These are phyloP conservation scores for Rhea pennata DNA, from an alignment of 2,113 vertebrate species.

Conservation along the genomic window DNA sequence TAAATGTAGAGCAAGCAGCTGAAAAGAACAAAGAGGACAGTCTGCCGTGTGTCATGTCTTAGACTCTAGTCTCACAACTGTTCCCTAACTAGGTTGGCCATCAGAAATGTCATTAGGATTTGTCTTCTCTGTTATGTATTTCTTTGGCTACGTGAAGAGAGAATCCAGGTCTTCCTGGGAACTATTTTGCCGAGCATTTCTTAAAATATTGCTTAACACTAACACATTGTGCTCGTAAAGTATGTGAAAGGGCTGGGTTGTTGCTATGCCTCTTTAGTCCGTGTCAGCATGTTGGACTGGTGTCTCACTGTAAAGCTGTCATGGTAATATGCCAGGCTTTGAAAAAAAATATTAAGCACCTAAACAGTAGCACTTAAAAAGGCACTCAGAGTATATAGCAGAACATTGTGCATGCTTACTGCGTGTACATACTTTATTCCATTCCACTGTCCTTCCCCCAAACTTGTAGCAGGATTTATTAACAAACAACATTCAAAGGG, in stretches of 20 bases:
- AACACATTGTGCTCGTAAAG: background rate
- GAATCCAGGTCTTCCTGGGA: slow-evolving; percentile 30
- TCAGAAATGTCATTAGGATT: background rate
- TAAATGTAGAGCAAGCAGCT: background rate
- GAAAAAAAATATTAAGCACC: background rate
- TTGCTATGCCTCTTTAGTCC: slow-evolving; percentile 16
- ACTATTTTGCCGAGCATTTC: slow-evolving; percentile 22
- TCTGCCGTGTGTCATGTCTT: background rate
- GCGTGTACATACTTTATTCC: background rate
- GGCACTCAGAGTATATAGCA: background rate
- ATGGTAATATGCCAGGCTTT: slow-evolving; percentile 32
- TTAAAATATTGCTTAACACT: slow-evolving; percentile 55
- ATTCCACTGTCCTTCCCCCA: background rate
- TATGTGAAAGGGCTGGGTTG: slow-evolving; percentile 8
- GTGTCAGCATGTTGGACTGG: background rate
- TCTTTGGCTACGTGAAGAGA: background rate
- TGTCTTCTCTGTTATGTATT: background rate
- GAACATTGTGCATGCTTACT: background rate
- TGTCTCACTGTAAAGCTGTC: slow-evolving; percentile 42
- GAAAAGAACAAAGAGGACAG: background rate
- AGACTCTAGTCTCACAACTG: background rate
- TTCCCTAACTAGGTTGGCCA: background rate
- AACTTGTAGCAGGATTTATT: background rate
- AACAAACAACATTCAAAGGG: background rate
- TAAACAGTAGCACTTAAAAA: slow-evolving; percentile 13